Conservation (phyloP, 2,797 vertebrate genomes). For the Phalanger gymnotis region DNA sequence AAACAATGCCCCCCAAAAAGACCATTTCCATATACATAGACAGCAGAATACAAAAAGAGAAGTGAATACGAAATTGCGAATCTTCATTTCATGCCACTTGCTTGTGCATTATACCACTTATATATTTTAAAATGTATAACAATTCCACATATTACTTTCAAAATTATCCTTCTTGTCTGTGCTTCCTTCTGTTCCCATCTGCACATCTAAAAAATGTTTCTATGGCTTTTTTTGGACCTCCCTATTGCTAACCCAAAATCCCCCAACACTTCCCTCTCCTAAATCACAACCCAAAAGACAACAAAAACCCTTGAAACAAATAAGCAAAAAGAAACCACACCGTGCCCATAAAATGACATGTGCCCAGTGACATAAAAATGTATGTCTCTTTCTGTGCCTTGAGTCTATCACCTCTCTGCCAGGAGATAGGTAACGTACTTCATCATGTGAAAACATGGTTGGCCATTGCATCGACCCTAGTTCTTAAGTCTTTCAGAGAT, state of each 20-base stretch:
- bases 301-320: neutral
- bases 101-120: neutral
- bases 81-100: neutral
- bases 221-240: neutral
- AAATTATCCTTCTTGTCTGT: neutral
- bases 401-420: neutral
- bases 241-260: neutral
- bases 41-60: neutral
- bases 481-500: neutral
- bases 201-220: neutral
- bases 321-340: neutral
- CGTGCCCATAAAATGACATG: neutral
- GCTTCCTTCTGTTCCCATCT: neutral
- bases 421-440: neutral
- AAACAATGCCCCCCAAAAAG: neutral
- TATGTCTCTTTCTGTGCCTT: neutral
- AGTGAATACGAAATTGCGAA: neutral
- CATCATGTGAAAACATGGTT: neutral
- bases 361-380: neutral
- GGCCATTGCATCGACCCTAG: neutral
- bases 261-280: neutral
- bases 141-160: neutral
- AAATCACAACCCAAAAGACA: neutral
- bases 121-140: neutral
- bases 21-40: neutral